These are phyloP conservation scores for Apodemia zela DNA, from an alignment of 2,888 invertebrate genomes.

Conservation along the genomic window DNA sequence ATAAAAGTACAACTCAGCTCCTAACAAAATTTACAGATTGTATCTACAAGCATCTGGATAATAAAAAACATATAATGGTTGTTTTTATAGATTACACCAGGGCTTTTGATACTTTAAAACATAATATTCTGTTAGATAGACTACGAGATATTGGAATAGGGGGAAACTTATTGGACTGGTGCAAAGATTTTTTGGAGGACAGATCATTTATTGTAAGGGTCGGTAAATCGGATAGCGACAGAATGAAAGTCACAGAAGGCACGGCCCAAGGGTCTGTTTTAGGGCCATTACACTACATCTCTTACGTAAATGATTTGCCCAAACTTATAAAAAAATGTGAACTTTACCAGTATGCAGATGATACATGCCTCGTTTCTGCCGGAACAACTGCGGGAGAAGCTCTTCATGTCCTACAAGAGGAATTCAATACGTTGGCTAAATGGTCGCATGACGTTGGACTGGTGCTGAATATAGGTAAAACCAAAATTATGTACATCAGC, in stretches of 20 bases:
- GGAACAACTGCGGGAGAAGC: neutral
- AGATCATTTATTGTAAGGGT: conserved; percentile 1
- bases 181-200: neutral
- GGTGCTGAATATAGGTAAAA: neutral
- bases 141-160: too few relatives aligned
- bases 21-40: too few relatives aligned
- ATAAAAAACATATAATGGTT: too few relatives aligned
- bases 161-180: too few relatives aligned
- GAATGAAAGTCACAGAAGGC: neutral
- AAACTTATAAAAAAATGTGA: neutral
- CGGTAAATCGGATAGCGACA: neutral
- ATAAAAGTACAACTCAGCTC: too few relatives aligned
- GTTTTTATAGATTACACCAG: too few relatives aligned
- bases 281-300: neutral
- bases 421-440: neutral
- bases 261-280: neutral
- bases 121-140: too few relatives aligned
- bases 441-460: neutral
- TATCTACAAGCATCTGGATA: too few relatives aligned
- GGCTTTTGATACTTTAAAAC: too few relatives aligned
- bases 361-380: neutral
- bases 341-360: neutral
- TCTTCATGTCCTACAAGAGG: neutral
- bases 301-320: neutral
- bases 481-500: neutral